Evolutionary conservation across 53 echinoderm and acorn worm species (phyloP).

Genomic region (Echinarachnius parma): DNA sequence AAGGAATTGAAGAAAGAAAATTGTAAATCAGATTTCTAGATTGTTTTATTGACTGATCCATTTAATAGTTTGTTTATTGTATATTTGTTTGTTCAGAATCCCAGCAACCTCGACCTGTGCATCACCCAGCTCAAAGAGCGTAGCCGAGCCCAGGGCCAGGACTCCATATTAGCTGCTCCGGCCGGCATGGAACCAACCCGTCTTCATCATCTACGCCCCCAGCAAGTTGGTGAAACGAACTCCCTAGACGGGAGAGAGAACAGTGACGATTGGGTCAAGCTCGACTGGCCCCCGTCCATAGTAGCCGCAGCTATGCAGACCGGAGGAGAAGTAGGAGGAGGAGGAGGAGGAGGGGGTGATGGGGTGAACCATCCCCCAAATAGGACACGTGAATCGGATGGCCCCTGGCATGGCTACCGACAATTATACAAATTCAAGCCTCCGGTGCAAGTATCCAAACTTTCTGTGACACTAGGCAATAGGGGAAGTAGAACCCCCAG

Average conservation of each 20-base stretch:
- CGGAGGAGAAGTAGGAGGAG: too few species aligned
- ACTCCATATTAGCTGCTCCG: slow-evolving; percentile 23
- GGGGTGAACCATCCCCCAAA: not conserved
- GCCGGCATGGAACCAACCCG: slow-evolving; percentile 39
- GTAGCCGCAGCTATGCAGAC: not conserved
- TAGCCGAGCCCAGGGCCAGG: slow-evolving; percentile 23
- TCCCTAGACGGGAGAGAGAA: slow-evolving; percentile 5
- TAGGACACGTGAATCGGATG: slow-evolving; percentile 2
- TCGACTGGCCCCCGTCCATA: slow-evolving; percentile 26
- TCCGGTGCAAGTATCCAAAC: slow-evolving; percentile 27
- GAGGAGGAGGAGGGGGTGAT: too few species aligned
- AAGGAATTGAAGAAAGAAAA: too few species aligned
- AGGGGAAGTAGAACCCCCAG: slow-evolving; percentile 4
- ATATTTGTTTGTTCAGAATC: slow-evolving; percentile 35
- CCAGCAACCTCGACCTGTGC: slow-evolving; percentile 27
- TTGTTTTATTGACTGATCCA: too few species aligned
- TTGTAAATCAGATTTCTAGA: too few species aligned
- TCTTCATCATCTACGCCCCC: not conserved
- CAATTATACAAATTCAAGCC: slow-evolving; percentile 17
- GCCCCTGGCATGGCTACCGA: slow-evolving; percentile 18
- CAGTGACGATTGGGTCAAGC: slow-evolving; percentile 31
- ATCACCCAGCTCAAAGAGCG: slow-evolving; percentile 22
- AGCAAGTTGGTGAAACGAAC: not conserved
- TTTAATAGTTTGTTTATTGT: too few species aligned
- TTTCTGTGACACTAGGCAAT: slow-evolving; percentile 21